Conservation (phyloP, 2,797 vertebrate genomes). For the Molothrus ater region DNA sequence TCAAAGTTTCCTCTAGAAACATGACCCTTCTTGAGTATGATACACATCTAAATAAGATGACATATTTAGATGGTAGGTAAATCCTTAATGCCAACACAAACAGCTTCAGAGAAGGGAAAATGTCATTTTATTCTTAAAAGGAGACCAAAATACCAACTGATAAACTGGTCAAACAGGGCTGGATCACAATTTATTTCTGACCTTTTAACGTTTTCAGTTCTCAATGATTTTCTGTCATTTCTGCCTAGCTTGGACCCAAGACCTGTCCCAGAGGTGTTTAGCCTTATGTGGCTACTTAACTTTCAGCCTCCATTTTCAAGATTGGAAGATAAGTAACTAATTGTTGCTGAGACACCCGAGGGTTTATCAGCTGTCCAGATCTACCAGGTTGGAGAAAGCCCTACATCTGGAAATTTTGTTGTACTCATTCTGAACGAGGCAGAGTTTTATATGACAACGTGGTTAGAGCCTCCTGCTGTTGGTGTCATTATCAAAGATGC, state of each 20-base stretch:
- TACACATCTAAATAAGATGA: slow-evolving; percentile 29
- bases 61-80: slow-evolving; percentile 39
- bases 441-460: not conserved
- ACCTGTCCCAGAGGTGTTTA: slow-evolving; percentile 61
- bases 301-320: slow-evolving; percentile 68
- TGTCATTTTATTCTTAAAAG: slow-evolving; percentile 52
- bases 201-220: slow-evolving; percentile 76
- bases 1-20: not conserved
- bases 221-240: slow-evolving; percentile 80
- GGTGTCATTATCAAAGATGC: not conserved
- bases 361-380: slow-evolving; percentile 61
- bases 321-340: slow-evolving; percentile 72
- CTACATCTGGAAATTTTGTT: slow-evolving; percentile 12
- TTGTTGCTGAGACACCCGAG: slow-evolving; percentile 50
- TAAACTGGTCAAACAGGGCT: slow-evolving; percentile 77
- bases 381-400: slow-evolving; percentile 23
- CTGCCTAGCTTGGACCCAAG: slow-evolving; percentile 50
- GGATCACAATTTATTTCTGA: slow-evolving; percentile 81
- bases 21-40: not conserved
- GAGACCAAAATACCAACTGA: slow-evolving; percentile 71
- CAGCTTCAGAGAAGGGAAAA: slow-evolving; percentile 56
- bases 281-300: slow-evolving; percentile 71
- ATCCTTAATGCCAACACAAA: slow-evolving; percentile 52
- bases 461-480: not conserved
- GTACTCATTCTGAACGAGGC: slow-evolving; percentile 6